These are phyloP conservation scores for Pandemis corylana DNA, from an alignment of 2,888 invertebrate species.

Conservation along the genomic window DNA sequence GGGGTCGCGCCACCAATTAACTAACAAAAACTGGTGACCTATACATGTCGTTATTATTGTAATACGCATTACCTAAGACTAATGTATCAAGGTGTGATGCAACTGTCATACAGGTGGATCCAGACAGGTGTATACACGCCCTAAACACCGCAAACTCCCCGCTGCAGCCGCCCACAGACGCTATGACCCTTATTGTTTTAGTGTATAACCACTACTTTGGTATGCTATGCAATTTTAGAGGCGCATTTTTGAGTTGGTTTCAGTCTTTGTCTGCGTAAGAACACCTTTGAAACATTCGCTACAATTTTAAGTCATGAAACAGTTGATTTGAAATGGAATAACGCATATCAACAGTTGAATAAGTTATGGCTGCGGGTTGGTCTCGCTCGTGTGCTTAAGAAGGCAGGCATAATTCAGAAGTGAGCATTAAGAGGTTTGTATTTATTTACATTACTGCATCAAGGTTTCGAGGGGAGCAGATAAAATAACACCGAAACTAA, in stretches of 20 bases:
- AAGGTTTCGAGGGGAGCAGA: too few relatives aligned
- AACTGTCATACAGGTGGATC: slow-evolving; percentile 74
- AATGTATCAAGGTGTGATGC: slow-evolving; percentile 70
- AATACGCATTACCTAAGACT: slow-evolving; percentile 46
- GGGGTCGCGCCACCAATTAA: slow-evolving; percentile 39
- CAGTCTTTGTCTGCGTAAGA: slow-evolving; percentile 56
- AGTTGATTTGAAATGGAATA: slow-evolving; percentile 61
- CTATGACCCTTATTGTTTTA: slow-evolving; percentile 6
- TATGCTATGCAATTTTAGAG: slow-evolving; percentile 29
- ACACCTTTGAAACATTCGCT: slow-evolving; percentile 64
- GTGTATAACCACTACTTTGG: not conserved
- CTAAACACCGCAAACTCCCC: slow-evolving; percentile 48
- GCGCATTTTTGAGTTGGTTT: slow-evolving; percentile 46
- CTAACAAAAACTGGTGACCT: slow-evolving; percentile 39
- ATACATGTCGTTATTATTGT: slow-evolving; percentile 40
- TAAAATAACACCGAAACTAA: too few relatives aligned
- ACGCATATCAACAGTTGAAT: slow-evolving; percentile 41
- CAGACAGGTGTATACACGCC: slow-evolving; percentile 69
- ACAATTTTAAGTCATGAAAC: slow-evolving; percentile 57
- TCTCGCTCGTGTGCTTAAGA: not conserved
- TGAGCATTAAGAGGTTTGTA: too few relatives aligned
- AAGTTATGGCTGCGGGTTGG: slow-evolving; percentile 5
- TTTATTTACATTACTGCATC: too few relatives aligned
- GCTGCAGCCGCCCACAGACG: slow-evolving; percentile 36
- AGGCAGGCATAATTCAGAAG: too few relatives aligned